phyloP scores from a whole-genome alignment of 2,113 vertebrate species.

The Rallus limicola region DNA sequence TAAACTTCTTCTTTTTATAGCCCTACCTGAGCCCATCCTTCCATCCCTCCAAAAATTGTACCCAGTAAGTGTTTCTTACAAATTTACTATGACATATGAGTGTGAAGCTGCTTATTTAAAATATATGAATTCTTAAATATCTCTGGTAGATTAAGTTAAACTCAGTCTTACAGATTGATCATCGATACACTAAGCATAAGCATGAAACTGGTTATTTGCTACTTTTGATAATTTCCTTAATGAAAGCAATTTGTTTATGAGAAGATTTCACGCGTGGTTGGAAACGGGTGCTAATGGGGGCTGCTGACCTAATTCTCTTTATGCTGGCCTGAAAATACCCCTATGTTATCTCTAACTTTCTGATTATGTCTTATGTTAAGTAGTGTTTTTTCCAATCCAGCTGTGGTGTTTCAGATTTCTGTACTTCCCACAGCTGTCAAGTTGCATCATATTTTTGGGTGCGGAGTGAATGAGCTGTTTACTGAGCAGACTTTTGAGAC shows the following conservation, averaged over 20 bases:
- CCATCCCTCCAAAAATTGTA: constrained; percentile 92
- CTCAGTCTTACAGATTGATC: neutral
- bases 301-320: neutral
- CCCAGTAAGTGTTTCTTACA: constrained; percentile 88
- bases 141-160: constrained; percentile 25
- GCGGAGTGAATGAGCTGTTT: neutral
- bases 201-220: neutral
- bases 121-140: constrained; percentile 28
- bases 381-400: neutral
- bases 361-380: neutral
- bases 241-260: neutral
- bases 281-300: neutral
- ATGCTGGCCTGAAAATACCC: neutral
- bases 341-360: neutral
- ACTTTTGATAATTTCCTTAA: neutral
- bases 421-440: neutral
- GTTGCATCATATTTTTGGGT: neutral
- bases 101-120: constrained; percentile 47
- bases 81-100: constrained; percentile 63
- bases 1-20: constrained; percentile 79
- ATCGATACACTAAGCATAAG: neutral
- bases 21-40: constrained; percentile 88
- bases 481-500: neutral
- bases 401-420: neutral
- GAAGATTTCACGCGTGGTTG: neutral